Evolutionary conservation across 2,113 vertebrate genomes (phyloP).

Genomic region (Pleuronectes platessa): DNA sequence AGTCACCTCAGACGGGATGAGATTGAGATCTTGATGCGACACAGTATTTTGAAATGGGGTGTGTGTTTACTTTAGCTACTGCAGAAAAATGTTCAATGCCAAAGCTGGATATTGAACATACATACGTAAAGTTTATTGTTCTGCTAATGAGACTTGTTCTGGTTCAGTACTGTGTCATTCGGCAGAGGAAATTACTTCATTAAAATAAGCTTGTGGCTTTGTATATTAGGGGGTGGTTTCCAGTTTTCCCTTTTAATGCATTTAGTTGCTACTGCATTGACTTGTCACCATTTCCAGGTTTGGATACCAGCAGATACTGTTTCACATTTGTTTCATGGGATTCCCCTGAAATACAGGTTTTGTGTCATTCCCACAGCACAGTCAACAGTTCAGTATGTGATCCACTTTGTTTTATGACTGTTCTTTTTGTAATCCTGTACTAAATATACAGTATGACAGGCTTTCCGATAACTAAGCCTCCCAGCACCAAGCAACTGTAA

Average conservation of each 20-base stretch:
- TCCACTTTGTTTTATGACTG: not conserved
- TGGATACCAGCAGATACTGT: constrained; percentile 8
- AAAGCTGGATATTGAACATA: constrained; percentile 53
- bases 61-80: constrained; percentile 56
- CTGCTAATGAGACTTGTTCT: constrained; percentile 39
- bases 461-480: no score
- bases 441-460: no score
- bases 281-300: constrained; percentile 22
- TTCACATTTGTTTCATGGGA: constrained; percentile 21
- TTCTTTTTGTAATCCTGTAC: not conserved
- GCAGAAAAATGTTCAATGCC: constrained; percentile 38
- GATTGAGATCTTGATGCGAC: constrained; percentile 49
- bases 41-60: constrained; percentile 49
- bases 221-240: constrained; percentile 9
- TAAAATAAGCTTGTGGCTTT: constrained; percentile 25
- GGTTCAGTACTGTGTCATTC: no score
- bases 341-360: constrained; percentile 39
- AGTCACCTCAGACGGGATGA: constrained; percentile 56
- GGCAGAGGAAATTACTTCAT: constrained; percentile 5
- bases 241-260: constrained; percentile 5
- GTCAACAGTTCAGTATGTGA: not conserved
- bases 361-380: not conserved
- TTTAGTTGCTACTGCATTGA: constrained; percentile 7
- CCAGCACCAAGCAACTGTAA: constrained; percentile 1
- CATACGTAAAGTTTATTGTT: constrained; percentile 41